Evolutionary conservation across 2,113 vertebrate species (phyloP), one percentile per base, ranked within the genome.

Genomic region (Onychorhynchus coronatus): DNA sequence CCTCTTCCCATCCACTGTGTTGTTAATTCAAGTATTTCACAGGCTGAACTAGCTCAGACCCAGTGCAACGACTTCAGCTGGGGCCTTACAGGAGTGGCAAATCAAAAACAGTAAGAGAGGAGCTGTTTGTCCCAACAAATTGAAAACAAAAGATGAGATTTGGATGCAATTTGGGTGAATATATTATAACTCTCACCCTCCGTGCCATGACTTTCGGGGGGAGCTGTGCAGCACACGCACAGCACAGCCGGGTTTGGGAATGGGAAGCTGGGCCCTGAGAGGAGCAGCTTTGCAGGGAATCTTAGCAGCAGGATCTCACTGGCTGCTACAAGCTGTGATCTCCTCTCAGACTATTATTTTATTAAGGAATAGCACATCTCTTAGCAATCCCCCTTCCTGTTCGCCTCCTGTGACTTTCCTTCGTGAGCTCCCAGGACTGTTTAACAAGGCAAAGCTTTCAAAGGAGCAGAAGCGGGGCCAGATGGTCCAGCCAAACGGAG

Each of bases 391-490:
- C 28, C 55, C 31, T 87, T 70, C 49, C 71, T 75, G 74, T 61
- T 84, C 30, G 71, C 42, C 58, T 94, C 80, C 90, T 35, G 46
- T 0, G 4, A 81, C 63, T 79, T 90, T 77, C 66, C 87, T 73
- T 59, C 91, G 85, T 33, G 35, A 52, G 44, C 84, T 95, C 70
- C 85, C 83, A 83, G 93, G 73, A 55, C 73, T 87, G 58, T 58
- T 91, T 81, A 92, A 68, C 37, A 79, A 89, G 66, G 56, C 9
- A 1, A 28, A 75, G 94, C 52, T 93, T 96, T 89, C 89, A 65
- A 95, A 91, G 91, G 62, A 94, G 74, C 74, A 93, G 91, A 53
- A 93, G 52, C 82, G 30, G 6, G 56, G 81, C 80, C 89, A 93
- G 85, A 91, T 85, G 92, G 49, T 46, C 50, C n/a, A 80, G 73